Percentiles rank a stretch among this genome's conserved stretches.
Evolutionary conservation across 2,888 invertebrate genomes (phyloP).

Genomic region (Chironomus riparius): DNA sequence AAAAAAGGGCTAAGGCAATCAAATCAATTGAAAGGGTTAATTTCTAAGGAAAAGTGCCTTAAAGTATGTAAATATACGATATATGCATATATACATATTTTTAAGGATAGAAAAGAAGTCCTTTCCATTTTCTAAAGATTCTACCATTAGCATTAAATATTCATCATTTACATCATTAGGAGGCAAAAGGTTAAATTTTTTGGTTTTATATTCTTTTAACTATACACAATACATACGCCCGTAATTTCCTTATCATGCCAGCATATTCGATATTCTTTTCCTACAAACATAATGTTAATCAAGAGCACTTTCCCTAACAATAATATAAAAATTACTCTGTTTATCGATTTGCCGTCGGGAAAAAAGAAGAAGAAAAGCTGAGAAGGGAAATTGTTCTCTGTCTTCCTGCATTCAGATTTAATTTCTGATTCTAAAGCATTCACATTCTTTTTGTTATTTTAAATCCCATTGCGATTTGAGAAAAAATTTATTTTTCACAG

Average conservation of each 20-base stretch:
- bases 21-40: constrained; percentile 28
- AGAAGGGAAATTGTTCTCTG: not conserved
- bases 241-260: not conserved
- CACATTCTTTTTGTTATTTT: not conserved
- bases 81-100: not conserved
- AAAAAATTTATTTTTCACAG: not conserved
- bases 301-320: not conserved
- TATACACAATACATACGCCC: not conserved
- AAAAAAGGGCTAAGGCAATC: constrained; percentile 26
- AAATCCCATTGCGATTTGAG: not conserved
- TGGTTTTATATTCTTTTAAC: constrained; percentile 7
- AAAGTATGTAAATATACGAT: constrained; percentile 7
- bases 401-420: not conserved
- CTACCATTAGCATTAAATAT: constrained; percentile 25
- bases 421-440: not conserved
- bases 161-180: constrained; percentile 27
- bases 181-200: constrained; percentile 27
- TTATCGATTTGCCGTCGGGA: constrained; percentile 19
- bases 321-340: not conserved
- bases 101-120: not conserved
- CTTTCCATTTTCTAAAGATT: constrained; percentile 11
- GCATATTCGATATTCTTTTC: not conserved
- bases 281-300: not conserved
- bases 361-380: no score
- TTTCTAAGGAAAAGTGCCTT: constrained; percentile 14